Evolutionary conservation across 2,113 vertebrate species (phyloP).

Genomic region (Opisthocomus hoazin): DNA sequence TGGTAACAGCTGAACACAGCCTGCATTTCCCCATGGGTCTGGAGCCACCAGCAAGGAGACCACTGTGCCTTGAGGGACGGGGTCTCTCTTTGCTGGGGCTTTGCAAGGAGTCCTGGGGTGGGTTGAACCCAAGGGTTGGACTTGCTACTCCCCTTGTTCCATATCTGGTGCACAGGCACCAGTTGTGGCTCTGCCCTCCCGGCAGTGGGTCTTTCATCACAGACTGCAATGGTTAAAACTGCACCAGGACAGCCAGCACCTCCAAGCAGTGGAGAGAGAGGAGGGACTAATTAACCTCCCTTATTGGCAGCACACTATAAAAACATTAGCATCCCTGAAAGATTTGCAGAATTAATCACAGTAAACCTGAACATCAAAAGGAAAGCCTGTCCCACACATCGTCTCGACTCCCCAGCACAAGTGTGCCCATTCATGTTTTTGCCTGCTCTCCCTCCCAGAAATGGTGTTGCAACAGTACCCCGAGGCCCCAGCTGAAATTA

Average conservation of each 20-base stretch:
- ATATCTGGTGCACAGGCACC: neutral
- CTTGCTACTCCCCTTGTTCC: neutral
- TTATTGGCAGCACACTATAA: neutral
- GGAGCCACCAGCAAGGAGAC: neutral
- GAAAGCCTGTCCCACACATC: neutral
- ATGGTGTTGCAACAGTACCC: neutral
- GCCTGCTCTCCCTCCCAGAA: neutral
- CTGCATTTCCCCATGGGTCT: neutral
- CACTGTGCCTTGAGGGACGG: fast-evolving
- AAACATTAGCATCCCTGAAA: neutral
- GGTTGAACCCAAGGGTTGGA: neutral
- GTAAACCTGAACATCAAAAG: neutral
- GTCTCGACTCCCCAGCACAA: neutral
- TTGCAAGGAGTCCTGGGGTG: neutral
- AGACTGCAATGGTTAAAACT: neutral
- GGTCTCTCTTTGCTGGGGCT: neutral
- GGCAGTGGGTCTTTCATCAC: neutral
- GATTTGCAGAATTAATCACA: neutral
- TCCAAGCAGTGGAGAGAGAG: neutral
- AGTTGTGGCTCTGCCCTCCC: neutral
- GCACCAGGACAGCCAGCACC: neutral
- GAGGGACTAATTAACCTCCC: neutral
- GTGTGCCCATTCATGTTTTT: neutral
- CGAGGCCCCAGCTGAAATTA: neutral
- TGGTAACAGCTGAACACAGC: neutral